These are phyloP conservation scores for Sinohyriopsis cumingii DNA, from an alignment of 2,888 invertebrate species.

Conservation along the genomic window DNA sequence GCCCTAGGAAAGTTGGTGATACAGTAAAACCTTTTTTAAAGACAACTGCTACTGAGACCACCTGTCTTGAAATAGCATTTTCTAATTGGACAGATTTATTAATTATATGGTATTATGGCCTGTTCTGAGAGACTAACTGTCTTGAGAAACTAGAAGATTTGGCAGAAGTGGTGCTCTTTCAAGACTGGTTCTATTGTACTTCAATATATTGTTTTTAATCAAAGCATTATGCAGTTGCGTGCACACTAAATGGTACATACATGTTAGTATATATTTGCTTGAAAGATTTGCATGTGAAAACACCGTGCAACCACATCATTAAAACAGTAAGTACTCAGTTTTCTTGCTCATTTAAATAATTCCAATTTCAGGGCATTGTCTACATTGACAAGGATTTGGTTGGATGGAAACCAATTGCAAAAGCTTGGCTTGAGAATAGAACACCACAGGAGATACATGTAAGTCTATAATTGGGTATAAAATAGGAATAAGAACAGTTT, in stretches of 20 bases:
- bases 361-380: conserved; percentile 64
- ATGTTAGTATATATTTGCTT: background rate
- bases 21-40: background rate
- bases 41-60: background rate
- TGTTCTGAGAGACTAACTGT: no score
- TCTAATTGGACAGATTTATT: no score
- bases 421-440: conserved; percentile 69
- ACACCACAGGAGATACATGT: conserved; percentile 70
- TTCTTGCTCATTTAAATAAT: background rate
- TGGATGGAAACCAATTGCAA: conserved; percentile 71
- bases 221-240: background rate
- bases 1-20: no score
- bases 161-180: no score
- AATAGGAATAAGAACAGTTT: conserved; percentile 28
- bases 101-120: no score
- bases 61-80: no score
- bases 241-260: background rate
- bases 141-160: no score
- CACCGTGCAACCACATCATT: background rate
- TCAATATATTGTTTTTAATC: background rate
- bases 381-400: conserved; percentile 69
- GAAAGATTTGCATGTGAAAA: background rate
- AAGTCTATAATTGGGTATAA: conserved; percentile 36
- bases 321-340: background rate
- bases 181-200: no score